Percentiles rank a stretch among this genome's conserved stretches.
Evolutionary conservation across 1,140 invertebrate species (phyloP).

Genomic region (Drosophila bifasciata): DNA sequence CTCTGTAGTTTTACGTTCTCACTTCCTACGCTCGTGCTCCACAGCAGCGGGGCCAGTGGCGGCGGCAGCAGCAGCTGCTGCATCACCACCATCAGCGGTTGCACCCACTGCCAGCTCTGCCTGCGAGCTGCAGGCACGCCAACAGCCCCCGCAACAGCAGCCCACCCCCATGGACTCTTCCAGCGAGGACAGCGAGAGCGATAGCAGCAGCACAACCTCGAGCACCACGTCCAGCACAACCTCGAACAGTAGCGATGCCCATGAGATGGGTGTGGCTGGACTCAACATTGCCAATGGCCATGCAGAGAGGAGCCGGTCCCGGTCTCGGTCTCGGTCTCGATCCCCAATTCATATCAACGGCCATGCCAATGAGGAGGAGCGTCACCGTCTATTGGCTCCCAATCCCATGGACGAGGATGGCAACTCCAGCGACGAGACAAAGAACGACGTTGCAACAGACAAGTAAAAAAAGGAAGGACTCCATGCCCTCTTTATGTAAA

Average conservation of each 20-base stretch:
- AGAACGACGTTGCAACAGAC: slow-evolving; percentile 17
- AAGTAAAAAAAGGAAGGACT: slow-evolving; percentile 34
- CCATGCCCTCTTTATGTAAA: slow-evolving; percentile 40
- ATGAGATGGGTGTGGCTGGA: slow-evolving; percentile 68
- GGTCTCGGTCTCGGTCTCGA: slow-evolving; percentile 42
- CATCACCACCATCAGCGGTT: slow-evolving; percentile 74
- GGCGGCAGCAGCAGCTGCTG: slow-evolving; percentile 57
- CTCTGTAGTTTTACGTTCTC: slow-evolving; percentile 67
- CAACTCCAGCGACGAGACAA: slow-evolving; percentile 59
- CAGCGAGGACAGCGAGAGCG: slow-evolving; percentile 82
- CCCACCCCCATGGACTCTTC: slow-evolving; percentile 80
- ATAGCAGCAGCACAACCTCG: slow-evolving; percentile 78
- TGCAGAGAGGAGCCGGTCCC: slow-evolving; percentile 45
- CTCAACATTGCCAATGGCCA: slow-evolving; percentile 70
- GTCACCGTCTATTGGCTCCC: slow-evolving; percentile 44
- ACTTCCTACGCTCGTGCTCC: slow-evolving; percentile 67
- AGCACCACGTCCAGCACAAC: slow-evolving; percentile 70
- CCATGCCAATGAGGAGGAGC: slow-evolving; percentile 66
- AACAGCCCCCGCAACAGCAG: slow-evolving; percentile 56
- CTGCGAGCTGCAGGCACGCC: slow-evolving; percentile 62
- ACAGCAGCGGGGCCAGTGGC: slow-evolving; percentile 42
- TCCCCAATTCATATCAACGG: slow-evolving; percentile 57
- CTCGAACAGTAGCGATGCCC: slow-evolving; percentile 65
- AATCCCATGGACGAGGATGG: slow-evolving; percentile 70
- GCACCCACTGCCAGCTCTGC: slow-evolving; percentile 70